These are phyloP conservation scores for Mandrillus leucophaeus DNA, from an alignment of 2,113 vertebrate genomes.

Conservation along the genomic window DNA sequence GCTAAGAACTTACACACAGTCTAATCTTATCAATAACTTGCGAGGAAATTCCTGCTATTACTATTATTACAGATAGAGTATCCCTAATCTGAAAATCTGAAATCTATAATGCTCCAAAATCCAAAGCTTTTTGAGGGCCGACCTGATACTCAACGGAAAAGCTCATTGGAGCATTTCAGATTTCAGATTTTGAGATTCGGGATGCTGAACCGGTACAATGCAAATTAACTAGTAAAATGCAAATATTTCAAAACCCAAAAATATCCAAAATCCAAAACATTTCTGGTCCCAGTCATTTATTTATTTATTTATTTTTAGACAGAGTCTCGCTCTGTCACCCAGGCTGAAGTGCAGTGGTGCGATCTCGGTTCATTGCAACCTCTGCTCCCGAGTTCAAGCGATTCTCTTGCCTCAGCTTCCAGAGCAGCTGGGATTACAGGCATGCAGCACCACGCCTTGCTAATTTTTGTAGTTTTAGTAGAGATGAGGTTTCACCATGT, in stretches of 20 bases:
- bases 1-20: background rate
- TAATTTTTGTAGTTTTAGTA: too few relatives aligned
- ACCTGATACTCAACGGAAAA: background rate
- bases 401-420: too few relatives aligned
- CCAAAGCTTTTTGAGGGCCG: background rate
- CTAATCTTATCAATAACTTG: background rate
- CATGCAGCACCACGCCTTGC: rapidly evolving
- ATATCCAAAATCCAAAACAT: background rate
- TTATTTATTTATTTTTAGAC: too few relatives aligned
- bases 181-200: background rate
- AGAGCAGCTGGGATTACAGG: too few relatives aligned
- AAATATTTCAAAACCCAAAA: background rate
- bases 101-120: background rate
- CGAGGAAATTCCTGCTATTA: rapidly evolving
- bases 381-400: too few relatives aligned
- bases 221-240: background rate
- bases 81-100: too few relatives aligned
- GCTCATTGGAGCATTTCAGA: background rate
- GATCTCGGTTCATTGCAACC: too few relatives aligned
- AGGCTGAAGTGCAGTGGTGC: too few relatives aligned
- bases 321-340: too few relatives aligned
- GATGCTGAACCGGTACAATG: background rate
- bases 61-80: too few relatives aligned
- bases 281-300: too few relatives aligned
- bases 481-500: too few relatives aligned